Percentiles rank a stretch among this genome's conserved stretches.
Evolutionary conservation across 1,140 invertebrate genomes (phyloP).

Genomic region (Oryzaephilus surinamensis): DNA sequence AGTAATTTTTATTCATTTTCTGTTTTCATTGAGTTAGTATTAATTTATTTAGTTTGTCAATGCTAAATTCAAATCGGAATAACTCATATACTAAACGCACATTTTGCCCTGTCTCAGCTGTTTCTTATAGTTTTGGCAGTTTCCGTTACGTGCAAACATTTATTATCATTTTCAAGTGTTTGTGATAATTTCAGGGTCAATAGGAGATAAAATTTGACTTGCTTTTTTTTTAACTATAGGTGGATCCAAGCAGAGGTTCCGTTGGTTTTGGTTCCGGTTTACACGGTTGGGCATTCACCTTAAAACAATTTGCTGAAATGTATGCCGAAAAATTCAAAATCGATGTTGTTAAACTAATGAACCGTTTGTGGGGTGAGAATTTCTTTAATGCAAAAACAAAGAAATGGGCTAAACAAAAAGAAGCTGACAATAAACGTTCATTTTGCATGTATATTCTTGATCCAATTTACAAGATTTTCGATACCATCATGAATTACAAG

Average conservation of each 20-base stretch:
- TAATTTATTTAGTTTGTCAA: slow-evolving; percentile 9
- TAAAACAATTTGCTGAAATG: slow-evolving; percentile 99
- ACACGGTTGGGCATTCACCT: slow-evolving; percentile 99
- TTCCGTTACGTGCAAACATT: slow-evolving; percentile 25
- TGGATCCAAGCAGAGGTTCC: slow-evolving; percentile 94
- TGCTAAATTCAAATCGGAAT: slow-evolving; percentile 8
- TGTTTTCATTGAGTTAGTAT: background rate
- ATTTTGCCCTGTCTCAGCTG: slow-evolving; percentile 24
- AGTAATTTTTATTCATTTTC: slow-evolving; percentile 25
- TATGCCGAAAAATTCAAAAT: slow-evolving; percentile 99
- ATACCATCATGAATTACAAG: slow-evolving; percentile 96
- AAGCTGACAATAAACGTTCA: slow-evolving; percentile 84
- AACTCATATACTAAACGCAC: slow-evolving; percentile 22
- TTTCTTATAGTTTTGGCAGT: slow-evolving; percentile 19
- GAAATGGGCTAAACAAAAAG: slow-evolving; percentile 93
- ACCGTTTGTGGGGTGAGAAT: slow-evolving; percentile 92
- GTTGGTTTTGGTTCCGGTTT: slow-evolving; percentile 99
- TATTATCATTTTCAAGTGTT: slow-evolving; percentile 4
- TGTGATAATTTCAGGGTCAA: background rate
- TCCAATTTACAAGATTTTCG: slow-evolving; percentile 98
- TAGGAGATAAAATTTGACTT: background rate
- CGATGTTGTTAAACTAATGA: slow-evolving; percentile 95
- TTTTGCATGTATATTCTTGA: slow-evolving; percentile 98
- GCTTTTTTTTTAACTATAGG: slow-evolving; percentile 36
- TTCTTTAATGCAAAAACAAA: slow-evolving; percentile 97